A percentile compares a stretch with the other conserved stretches of the same genome.
Evolutionary conservation across 1,140 invertebrate genomes (phyloP).

Genomic region (Caenorhabditis tropicalis): DNA sequence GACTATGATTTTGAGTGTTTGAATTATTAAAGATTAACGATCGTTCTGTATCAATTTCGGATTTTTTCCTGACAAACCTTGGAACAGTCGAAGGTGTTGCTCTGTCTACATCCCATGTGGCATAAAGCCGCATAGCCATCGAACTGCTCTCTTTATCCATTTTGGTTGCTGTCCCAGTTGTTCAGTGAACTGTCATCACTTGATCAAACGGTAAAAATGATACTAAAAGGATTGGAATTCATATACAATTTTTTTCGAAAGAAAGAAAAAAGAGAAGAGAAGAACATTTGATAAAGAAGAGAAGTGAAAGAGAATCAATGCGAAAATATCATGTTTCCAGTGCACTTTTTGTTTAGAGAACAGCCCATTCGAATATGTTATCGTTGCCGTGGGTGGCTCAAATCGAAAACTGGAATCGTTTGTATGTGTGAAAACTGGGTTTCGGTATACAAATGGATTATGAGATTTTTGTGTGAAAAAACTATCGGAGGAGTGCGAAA

Average conservation of each 20-base stretch:
- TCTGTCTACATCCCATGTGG: slow-evolving; percentile 29
- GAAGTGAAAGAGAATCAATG: neutral
- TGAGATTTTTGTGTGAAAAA: neutral
- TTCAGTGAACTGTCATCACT: neutral
- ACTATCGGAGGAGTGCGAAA: neutral
- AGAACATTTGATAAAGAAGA: neutral
- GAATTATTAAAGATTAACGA: too few relatives aligned
- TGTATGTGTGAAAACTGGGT: neutral
- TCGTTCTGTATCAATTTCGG: too few relatives aligned
- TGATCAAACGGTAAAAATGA: neutral
- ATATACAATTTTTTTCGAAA: neutral
- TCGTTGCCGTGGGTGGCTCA: neutral
- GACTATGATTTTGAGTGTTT: too few relatives aligned
- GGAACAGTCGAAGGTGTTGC: neutral
- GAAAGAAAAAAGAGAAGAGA: neutral
- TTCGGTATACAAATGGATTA: neutral
- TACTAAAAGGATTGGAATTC: neutral
- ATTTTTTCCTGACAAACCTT: neutral
- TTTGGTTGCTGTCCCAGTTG: neutral
- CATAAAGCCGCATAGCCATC: slow-evolving; percentile 11
- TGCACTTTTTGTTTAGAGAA: slow-evolving; percentile 35
- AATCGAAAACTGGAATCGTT: neutral
- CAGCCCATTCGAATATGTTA: neutral
- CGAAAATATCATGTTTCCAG: slow-evolving; percentile 22
- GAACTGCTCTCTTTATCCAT: slow-evolving; percentile 33